These are phyloP conservation scores for Thera britannica DNA, from an alignment of 2,888 invertebrate genomes.

Conservation along the genomic window DNA sequence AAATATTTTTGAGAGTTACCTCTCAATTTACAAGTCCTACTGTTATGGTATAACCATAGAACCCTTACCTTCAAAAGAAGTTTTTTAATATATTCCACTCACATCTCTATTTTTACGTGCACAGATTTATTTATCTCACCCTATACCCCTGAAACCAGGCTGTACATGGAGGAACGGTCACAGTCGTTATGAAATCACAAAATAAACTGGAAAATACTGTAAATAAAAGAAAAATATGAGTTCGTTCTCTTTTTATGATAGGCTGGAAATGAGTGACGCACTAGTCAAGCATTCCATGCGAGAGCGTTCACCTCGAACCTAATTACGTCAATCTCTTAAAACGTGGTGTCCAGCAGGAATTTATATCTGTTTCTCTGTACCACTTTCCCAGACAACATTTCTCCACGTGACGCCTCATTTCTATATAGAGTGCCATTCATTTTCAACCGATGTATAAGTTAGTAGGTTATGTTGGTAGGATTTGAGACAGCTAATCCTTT, in stretches of 20 bases:
- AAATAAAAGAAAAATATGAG: slow-evolving; percentile 3
- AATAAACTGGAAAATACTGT: not conserved
- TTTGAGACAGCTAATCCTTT: slow-evolving; percentile 24
- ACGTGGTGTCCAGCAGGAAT: slow-evolving; percentile 24
- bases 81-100: slow-evolving; percentile 48
- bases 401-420: slow-evolving; percentile 21
- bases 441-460: slow-evolving; percentile 17
- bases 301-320: slow-evolving; percentile 34
- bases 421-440: slow-evolving; percentile 18
- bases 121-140: slow-evolving; percentile 58
- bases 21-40: not conserved
- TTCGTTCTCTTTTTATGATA: not conserved
- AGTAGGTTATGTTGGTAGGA: slow-evolving; percentile 23
- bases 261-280: slow-evolving; percentile 6
- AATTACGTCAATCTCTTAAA: slow-evolving; percentile 34
- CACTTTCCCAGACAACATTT: slow-evolving; percentile 19
- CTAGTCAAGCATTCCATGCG: slow-evolving; percentile 26
- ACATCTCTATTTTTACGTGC: slow-evolving; percentile 56
- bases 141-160: slow-evolving; percentile 51
- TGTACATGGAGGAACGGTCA: slow-evolving; percentile 50
- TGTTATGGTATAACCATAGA: not conserved
- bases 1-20: too few species aligned
- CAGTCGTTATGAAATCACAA: slow-evolving; percentile 51
- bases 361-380: slow-evolving; percentile 10
- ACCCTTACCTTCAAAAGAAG: slow-evolving; percentile 8